Conservation (phyloP, 2,888 invertebrate species). For the Heliconius ismenius region DNA sequence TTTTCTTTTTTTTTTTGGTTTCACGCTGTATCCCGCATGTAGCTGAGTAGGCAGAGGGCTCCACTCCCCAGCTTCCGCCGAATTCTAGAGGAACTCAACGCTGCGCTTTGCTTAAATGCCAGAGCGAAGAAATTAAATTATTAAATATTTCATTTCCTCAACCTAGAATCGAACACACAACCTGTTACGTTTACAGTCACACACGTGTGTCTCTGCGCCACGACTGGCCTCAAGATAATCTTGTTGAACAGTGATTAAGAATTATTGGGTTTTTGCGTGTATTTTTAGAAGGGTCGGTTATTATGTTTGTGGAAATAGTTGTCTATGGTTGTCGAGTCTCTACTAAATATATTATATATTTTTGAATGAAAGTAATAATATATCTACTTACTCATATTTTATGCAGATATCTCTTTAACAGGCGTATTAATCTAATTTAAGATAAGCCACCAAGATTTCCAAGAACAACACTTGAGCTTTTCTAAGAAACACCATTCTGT, state of each 20-base stretch:
- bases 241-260: neutral
- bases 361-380: neutral
- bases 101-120: too few species aligned
- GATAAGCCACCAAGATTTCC: constrained; percentile 22
- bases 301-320: neutral
- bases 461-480: constrained; percentile 31
- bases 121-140: too few species aligned
- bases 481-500: constrained; percentile 31
- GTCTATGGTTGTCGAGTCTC: neutral
- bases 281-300: neutral
- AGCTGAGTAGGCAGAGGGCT: too few species aligned
- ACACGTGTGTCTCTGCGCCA: too few species aligned
- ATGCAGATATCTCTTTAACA: neutral
- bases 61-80: too few species aligned
- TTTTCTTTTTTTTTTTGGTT: too few species aligned
- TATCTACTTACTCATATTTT: neutral
- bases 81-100: too few species aligned
- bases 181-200: too few species aligned
- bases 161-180: too few species aligned
- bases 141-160: too few species aligned
- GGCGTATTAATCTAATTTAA: neutral
- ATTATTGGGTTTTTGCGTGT: neutral
- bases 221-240: neutral
- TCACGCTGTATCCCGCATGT: too few species aligned
- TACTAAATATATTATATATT: neutral